Base-by-base conservation (phyloP, 2,113 vertebrate species). In the Melanerpes aurifrons region DNA sequence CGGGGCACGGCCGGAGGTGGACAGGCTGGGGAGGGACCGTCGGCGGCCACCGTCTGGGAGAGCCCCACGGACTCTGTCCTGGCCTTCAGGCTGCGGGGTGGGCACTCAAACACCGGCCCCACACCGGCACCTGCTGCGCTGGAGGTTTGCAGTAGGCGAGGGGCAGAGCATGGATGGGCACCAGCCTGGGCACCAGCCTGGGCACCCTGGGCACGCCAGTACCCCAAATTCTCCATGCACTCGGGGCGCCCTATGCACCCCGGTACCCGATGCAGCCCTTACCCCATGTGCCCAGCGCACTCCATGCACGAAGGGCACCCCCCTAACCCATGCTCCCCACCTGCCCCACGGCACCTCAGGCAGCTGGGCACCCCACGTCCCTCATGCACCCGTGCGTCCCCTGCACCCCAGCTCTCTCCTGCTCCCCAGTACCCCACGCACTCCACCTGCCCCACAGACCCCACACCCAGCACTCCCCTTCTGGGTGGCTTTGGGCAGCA, bases 41-140 rank as follows among this genome's bases (percentile, higher is more conserved):
- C 18, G 0, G 75, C 54, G 67, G 71, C 29, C 83, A 12, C 50
- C 22, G 6, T 26, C 59, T 21, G 31, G 47, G 40, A n/a, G 56
- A 18, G 79, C 32, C 37, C 1, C 78, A 29, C 21, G 82, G 90
- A 82, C 94, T 93, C 82, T 89, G 86, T 76, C 92, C 91, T 14
- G 78, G 67, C 88, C 82, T 81, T 31, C 67, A 6, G 72, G 67
- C 67, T 40, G 74, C 20, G 14, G 13, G 14, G 10, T 7, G 69
- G 72, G 18, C 71, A 67, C 61, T 26, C 61, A 57, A 54, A 67
- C 58, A 64, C 84, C 24, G 26, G 64, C 3, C 3, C n/a, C 1
- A 40, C 66, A 61, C n/a, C 32, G 28, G 16, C 28, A 29, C 28
- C 7, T 26, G 15, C 28, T 9, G 28, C 8, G 28, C 56, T 29